Percentiles rank a stretch among this genome's conserved stretches.
Evolutionary conservation across 2,797 vertebrate genomes (phyloP).

Genomic region (Bovichtus diacanthus): DNA sequence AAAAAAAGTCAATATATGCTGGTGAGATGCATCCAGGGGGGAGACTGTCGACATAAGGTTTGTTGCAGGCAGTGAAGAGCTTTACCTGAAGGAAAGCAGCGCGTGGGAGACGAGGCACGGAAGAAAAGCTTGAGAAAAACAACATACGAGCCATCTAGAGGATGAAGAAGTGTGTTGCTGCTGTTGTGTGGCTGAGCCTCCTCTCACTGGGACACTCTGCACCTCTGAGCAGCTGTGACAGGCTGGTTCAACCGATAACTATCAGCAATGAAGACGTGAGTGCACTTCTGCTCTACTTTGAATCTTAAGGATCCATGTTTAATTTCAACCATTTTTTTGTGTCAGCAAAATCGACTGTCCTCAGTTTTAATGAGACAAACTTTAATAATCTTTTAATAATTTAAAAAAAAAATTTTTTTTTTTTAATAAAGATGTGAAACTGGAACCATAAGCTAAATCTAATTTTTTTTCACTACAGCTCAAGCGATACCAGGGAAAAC

Average conservation of each 20-base stretch:
- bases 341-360: no score
- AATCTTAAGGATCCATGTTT: not conserved
- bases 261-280: slow-evolving; percentile 67
- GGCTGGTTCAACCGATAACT: slow-evolving; percentile 58
- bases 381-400: no score
- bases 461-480: not conserved
- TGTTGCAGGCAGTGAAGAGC: not conserved
- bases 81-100: not conserved
- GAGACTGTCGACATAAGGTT: not conserved
- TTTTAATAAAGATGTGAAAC: not conserved
- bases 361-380: no score
- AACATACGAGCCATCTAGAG: slow-evolving; percentile 10
- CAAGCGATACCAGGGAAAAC: not conserved
- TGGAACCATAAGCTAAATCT: not conserved
- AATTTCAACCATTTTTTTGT: not conserved
- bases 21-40: not conserved
- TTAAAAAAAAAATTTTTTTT: no score
- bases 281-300: slow-evolving; percentile 6
- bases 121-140: not conserved
- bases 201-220: slow-evolving; percentile 54
- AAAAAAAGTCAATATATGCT: not conserved
- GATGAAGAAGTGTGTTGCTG: slow-evolving; percentile 62
- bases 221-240: slow-evolving; percentile 61
- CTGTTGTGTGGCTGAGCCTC: slow-evolving; percentile 54
- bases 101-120: not conserved